These are phyloP conservation scores for Gallinago nigripennis DNA, from an alignment of 2,797 vertebrate genomes.

Conservation along the genomic window DNA sequence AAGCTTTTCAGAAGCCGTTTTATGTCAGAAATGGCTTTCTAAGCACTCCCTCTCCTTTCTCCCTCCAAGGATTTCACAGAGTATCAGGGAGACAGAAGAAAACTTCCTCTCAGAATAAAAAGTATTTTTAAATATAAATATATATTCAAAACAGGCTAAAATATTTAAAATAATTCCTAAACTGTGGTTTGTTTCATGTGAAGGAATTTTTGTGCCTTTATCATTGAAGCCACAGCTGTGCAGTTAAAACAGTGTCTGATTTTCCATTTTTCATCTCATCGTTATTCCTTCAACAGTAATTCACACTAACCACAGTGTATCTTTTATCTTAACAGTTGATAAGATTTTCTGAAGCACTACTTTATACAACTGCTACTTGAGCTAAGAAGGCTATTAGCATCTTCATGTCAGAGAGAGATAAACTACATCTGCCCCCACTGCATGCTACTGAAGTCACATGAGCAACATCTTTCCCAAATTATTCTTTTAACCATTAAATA, in stretches of 20 bases:
- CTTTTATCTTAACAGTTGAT: not conserved
- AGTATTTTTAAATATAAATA: too few species aligned
- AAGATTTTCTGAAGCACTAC: slow-evolving; percentile 5
- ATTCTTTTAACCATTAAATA: not conserved
- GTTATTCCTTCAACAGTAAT: not conserved
- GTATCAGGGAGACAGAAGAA: not conserved
- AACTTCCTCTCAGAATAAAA: not conserved
- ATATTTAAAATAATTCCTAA: too few species aligned
- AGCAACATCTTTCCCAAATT: not conserved
- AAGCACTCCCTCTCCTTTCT: not conserved
- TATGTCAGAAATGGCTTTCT: not conserved
- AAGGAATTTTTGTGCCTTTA: not conserved
- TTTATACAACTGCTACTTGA: not conserved
- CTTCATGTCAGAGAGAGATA: not conserved
- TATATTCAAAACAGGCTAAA: too few species aligned
- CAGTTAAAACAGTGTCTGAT: not conserved
- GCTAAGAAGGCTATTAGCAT: not conserved
- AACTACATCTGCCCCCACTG: not conserved
- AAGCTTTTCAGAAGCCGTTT: not conserved
- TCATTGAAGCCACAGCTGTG: slow-evolving; percentile 22
- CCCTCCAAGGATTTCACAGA: not conserved
- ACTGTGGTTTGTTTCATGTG: too few species aligned
- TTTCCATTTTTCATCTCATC: not conserved
- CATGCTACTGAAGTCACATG: rapidly evolving
- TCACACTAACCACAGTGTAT: not conserved